phyloP scores from a whole-genome alignment of 2,113 vertebrate species.

The Cisticola juncidis region DNA sequence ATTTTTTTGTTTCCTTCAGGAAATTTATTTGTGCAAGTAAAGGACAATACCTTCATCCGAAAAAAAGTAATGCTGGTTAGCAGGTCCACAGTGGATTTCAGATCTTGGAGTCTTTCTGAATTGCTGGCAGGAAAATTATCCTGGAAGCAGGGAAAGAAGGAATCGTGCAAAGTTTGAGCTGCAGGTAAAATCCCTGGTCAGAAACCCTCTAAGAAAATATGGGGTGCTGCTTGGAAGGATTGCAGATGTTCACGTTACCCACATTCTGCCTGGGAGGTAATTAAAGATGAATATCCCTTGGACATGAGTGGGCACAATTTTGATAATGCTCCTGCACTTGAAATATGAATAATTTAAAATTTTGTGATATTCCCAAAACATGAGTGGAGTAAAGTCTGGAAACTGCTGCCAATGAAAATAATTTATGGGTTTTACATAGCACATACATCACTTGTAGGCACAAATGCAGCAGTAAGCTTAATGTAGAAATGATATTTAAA shows the following conservation, averaged over 20 bases:
- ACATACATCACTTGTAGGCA: background rate
- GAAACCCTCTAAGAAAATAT: background rate
- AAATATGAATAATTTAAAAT: background rate
- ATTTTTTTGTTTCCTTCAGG: background rate
- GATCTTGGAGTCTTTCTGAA: constrained; percentile 90
- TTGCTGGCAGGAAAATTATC: constrained; percentile 97
- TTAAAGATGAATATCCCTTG: background rate
- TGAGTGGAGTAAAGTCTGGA: background rate
- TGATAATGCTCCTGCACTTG: background rate
- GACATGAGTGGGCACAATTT: background rate
- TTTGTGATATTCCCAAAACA: background rate
- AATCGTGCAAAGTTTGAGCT: background rate
- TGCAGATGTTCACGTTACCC: background rate
- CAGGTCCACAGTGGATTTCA: constrained; percentile 96
- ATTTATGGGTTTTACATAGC: background rate
- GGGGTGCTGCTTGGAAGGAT: background rate
- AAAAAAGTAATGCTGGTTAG: constrained; percentile 98
- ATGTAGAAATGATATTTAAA: background rate
- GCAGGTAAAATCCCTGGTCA: background rate
- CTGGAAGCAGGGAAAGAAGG: constrained; percentile 68
- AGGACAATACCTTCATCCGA: constrained; percentile 90
- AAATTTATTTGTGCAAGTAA: background rate
- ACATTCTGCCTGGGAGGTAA: background rate
- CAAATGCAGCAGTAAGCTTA: background rate
- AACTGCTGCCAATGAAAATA: background rate